Evolutionary conservation across 2,113 vertebrate genomes (phyloP), one percentile per base, ranked within the genome.

Genomic region (Mola mola): DNA sequence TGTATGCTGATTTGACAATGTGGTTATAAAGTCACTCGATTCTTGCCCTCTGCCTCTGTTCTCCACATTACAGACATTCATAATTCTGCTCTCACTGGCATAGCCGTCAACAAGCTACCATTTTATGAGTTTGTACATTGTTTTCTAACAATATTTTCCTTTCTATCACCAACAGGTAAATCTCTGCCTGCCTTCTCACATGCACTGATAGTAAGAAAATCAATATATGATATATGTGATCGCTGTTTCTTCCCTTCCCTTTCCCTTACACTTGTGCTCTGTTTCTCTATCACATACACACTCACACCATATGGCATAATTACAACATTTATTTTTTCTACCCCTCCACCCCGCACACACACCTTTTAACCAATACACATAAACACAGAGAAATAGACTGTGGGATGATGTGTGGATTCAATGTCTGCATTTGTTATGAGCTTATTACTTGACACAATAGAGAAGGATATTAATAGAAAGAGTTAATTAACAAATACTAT

Each of bases 141-240:
- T 80, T 87, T 84, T 80, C 65, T 82, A 72, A 85, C 72, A 82
- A 51, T 48, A 51, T 79, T 84, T 58, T 64, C 52, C 56, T 74
- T 41, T 81, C 34, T 88, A 46, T 75, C 48, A 43, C 72, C 78
- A 63, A 71, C 71, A 79, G 72, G 71, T 73, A 80, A 84, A 80
- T 80, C 80, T 68, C 75, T 57, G 50, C 43, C 62, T 62, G 73
- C 48, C 78, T 70, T 44, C 74, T 82, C 84, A 80, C 82, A 80
- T 68, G 4, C 67, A 74, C 67, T 58, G 66, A 83, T 85, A 73
- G 84, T 87, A 84, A 87, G 79, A 77, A 76, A 88, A 87, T 88
- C 84, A 58, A 88, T 87, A 82, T 29, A 5, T 84, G 72, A 87
- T 85, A 83, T 34, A 5, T 84, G 72, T 81, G 81, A 86, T 88